Percentiles rank a stretch among this genome's conserved stretches.
These are phyloP conservation scores for Diadophis punctatus DNA, from an alignment of 2,113 vertebrate species.

Conservation along the genomic window DNA sequence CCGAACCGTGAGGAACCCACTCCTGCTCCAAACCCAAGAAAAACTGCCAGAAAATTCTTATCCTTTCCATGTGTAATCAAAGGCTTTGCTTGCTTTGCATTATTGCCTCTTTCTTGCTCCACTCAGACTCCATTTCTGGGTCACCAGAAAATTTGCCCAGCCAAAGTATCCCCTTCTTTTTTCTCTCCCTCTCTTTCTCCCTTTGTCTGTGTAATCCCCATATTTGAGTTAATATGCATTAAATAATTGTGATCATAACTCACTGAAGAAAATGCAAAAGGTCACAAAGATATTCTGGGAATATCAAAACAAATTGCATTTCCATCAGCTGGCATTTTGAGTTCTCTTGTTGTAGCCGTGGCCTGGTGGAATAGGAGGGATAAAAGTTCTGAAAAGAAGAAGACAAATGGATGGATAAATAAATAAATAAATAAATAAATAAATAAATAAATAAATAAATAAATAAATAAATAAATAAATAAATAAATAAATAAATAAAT, in stretches of 20 bases:
- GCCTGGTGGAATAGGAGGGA: slow-evolving; percentile 24
- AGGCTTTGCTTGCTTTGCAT: neutral
- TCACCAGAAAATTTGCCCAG: neutral
- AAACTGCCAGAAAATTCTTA: neutral
- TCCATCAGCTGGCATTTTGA: slow-evolving; percentile 57
- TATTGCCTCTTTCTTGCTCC: neutral
- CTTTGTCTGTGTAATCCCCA: neutral
- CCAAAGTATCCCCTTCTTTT: neutral
- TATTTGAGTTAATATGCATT: slow-evolving; percentile 41
- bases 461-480: no score
- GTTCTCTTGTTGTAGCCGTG: neutral
- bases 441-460: no score
- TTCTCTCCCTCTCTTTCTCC: accelerated
- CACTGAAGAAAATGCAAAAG: slow-evolving; percentile 24
- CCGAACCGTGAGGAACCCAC: no score
- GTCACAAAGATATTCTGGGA: slow-evolving; percentile 56
- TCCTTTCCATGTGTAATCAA: neutral
- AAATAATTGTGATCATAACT: slow-evolving; percentile 53
- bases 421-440: no score
- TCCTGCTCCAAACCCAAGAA: neutral
- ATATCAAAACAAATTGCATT: slow-evolving; percentile 55
- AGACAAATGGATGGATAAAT: neutral
- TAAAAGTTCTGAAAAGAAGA: slow-evolving; percentile 39
- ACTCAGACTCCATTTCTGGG: neutral
- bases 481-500: no score